These are phyloP conservation scores for Lasioglossum lativentre DNA, from an alignment of 2,888 invertebrate species.

Conservation along the genomic window DNA sequence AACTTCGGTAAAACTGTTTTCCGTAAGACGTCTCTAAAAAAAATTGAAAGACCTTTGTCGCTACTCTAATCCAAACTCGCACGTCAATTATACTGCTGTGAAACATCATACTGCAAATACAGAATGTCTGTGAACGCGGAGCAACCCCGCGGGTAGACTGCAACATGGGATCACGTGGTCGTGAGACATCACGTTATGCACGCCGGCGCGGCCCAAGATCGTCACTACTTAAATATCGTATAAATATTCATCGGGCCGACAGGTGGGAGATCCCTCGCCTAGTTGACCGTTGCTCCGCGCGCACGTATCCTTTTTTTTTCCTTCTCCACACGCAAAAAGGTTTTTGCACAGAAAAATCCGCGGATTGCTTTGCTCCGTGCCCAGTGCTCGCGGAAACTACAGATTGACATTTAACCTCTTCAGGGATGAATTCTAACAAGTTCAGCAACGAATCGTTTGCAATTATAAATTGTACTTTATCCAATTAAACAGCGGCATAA, in stretches of 20 bases:
- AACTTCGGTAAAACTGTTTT: too few species aligned
- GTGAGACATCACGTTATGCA: not conserved
- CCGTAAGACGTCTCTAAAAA: not conserved
- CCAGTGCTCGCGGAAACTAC: not conserved
- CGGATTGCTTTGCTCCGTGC: not conserved
- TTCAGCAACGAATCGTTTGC: not conserved
- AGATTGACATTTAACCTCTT: not conserved
- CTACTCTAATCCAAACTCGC: not conserved
- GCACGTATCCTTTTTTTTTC: not conserved
- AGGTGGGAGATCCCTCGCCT: too few species aligned
- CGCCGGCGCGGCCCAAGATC: not conserved
- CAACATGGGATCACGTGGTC: not conserved
- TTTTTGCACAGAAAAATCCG: not conserved
- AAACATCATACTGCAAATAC: not conserved
- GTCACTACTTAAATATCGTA: not conserved
- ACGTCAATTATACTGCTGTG: not conserved
- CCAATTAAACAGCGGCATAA: not conserved
- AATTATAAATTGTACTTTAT: not conserved
- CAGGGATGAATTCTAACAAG: not conserved
- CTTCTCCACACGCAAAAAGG: not conserved
- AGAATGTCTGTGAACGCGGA: not conserved
- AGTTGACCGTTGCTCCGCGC: slow-evolving; percentile 2
- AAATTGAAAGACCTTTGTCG: not conserved
- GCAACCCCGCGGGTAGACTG: not conserved
- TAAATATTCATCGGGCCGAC: not conserved